Evolutionary conservation across 2,797 vertebrate genomes (phyloP).

Genomic region (Tapirus indicus): DNA sequence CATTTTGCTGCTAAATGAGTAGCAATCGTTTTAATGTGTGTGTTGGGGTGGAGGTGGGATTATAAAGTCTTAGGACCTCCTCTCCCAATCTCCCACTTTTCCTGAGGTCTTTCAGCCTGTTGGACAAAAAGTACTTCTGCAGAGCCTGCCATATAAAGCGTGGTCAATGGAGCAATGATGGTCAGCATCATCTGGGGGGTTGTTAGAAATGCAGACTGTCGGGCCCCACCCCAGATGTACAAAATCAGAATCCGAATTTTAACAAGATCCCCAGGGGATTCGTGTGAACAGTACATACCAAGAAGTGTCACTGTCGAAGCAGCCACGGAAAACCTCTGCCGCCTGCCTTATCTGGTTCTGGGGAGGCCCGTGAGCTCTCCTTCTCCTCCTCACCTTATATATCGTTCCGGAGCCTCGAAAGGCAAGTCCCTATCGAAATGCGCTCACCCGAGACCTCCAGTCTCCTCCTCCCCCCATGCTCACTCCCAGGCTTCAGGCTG

Average conservation of each 20-base stretch:
- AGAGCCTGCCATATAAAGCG: not conserved
- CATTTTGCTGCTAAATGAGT: not conserved
- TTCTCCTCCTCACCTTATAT: not conserved
- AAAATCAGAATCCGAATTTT: constrained; percentile 65
- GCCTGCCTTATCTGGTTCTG: not conserved
- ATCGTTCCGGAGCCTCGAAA: not conserved
- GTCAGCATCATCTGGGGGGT: not conserved
- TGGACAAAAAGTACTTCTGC: not conserved
- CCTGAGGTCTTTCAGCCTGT: constrained; percentile 42
- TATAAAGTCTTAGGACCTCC: not conserved
- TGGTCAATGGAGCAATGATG: not conserved
- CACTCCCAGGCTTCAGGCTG: not conserved
- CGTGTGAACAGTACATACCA: not conserved
- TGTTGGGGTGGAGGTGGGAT: not conserved
- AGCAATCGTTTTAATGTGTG: not conserved
- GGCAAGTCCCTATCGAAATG: not conserved
- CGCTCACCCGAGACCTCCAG: not conserved
- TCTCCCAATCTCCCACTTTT: not conserved
- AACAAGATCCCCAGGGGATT: constrained; percentile 28
- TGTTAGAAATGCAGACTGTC: not conserved
- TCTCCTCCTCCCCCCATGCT: not conserved
- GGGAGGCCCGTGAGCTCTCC: not conserved
- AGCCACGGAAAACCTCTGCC: constrained; percentile 35
- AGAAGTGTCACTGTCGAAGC: constrained; percentile 20
- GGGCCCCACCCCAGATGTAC: constrained; percentile 48